Evolutionary conservation across 2,888 invertebrate genomes (phyloP).

Genomic region (Osedax frankpressi): DNA sequence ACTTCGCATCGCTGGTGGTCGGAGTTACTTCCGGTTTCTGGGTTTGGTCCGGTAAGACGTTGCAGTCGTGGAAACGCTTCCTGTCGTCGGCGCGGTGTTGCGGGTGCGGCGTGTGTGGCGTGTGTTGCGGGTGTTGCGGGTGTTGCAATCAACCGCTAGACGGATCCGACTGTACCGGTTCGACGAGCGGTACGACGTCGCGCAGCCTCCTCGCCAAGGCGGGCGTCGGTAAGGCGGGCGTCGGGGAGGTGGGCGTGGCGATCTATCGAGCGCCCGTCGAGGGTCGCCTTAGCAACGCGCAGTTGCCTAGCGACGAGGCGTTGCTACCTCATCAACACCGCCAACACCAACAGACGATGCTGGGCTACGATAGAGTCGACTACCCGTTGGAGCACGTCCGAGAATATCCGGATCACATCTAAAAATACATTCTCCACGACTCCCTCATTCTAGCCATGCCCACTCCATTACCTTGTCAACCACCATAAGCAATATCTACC

Average conservation of each 20-base stretch:
- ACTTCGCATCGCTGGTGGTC: slow-evolving; percentile 87
- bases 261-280: not conserved
- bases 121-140: not conserved
- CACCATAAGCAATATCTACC: too few relatives aligned
- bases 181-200: not conserved
- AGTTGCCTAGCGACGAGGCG: not conserved
- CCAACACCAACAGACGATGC: too few relatives aligned
- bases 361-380: too few relatives aligned
- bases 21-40: slow-evolving; percentile 92
- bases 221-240: not conserved
- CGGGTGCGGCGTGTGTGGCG: not conserved
- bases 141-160: not conserved
- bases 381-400: too few relatives aligned
- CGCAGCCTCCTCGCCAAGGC: not conserved
- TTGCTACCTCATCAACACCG: too few relatives aligned
- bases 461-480: too few relatives aligned
- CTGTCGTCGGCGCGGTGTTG: slow-evolving; percentile 8
- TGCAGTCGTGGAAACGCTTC: slow-evolving; percentile 64
- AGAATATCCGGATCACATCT: too few relatives aligned
- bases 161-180: not conserved
- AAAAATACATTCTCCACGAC: too few relatives aligned
- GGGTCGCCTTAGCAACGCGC: not conserved
- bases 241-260: not conserved
- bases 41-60: slow-evolving; percentile 92
- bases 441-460: too few relatives aligned